Conservation (phyloP, 1,140 invertebrate species). For the Delia radicum region DNA sequence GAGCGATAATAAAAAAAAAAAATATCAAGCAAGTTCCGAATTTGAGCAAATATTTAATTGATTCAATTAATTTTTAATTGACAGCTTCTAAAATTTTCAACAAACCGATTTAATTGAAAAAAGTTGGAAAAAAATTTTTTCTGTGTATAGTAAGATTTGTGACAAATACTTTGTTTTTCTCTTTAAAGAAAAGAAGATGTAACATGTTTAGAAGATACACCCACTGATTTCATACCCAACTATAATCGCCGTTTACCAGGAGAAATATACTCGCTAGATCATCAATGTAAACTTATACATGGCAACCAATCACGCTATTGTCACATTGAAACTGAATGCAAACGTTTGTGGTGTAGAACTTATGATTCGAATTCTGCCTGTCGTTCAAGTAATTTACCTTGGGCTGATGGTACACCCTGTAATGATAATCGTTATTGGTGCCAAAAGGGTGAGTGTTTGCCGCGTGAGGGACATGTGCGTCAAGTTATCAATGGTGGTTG, state of each 20-base stretch:
- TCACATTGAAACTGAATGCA: conserved; percentile 61
- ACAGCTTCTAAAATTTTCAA: too few species aligned
- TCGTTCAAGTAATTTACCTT: conserved; percentile 82
- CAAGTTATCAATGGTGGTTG: conserved; percentile 75
- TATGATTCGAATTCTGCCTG: conserved; percentile 66
- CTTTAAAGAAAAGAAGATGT: conserved; percentile 42
- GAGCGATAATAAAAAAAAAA: too few species aligned
- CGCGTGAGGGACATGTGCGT: conserved; percentile 58
- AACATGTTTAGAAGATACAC: conserved; percentile 46
- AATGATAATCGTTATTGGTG: conserved; percentile 68
- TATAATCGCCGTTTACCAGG: conserved; percentile 62
- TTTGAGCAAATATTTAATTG: too few species aligned
- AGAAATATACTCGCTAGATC: conserved; percentile 71
- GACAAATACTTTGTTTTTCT: not conserved
- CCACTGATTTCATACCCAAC: conserved; percentile 32
- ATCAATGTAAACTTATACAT: conserved; percentile 80
- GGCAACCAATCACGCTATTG: conserved; percentile 64
- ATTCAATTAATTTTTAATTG: too few species aligned
- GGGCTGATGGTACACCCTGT: conserved; percentile 90
- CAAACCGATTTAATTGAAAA: too few species aligned
- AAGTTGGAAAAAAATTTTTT: too few species aligned
- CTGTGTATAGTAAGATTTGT: too few species aligned
- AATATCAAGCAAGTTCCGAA: too few species aligned
- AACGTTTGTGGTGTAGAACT: conserved; percentile 78
- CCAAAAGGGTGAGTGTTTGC: conserved; percentile 75